Evolutionary conservation across 2,797 vertebrate species (phyloP).

Genomic region (Sciurus vulgaris): DNA sequence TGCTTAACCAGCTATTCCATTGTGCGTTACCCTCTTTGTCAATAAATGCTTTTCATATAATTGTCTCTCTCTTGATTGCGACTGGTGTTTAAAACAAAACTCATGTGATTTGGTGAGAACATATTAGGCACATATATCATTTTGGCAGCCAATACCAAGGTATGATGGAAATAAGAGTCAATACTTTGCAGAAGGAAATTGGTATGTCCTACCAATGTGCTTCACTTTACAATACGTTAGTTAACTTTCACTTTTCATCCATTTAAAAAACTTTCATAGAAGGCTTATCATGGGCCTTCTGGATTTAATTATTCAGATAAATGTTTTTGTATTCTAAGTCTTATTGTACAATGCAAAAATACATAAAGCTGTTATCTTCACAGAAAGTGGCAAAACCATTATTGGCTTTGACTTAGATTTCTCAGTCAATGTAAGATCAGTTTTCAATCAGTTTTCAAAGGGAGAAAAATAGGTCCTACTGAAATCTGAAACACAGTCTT

Average conservation of each 20-base stretch:
- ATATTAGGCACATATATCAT: constrained; percentile 63
- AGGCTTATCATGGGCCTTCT: neutral
- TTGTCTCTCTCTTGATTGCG: constrained; percentile 65
- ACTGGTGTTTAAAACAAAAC: constrained; percentile 64
- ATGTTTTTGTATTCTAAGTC: neutral
- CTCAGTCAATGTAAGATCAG: neutral
- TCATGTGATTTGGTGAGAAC: neutral
- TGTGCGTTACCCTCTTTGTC: constrained; percentile 50
- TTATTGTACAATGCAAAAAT: neutral
- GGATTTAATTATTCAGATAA: constrained; percentile 16
- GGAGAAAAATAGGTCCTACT: neutral
- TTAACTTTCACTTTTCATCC: neutral
- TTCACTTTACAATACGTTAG: neutral
- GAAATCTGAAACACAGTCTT: constrained; percentile 30
- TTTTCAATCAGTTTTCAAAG: constrained; percentile 10
- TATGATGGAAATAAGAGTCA: constrained; percentile 62
- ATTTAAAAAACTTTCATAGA: neutral
- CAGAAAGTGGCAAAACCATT: constrained; percentile 15
- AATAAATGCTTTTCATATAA: constrained; percentile 75
- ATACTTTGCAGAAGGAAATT: neutral
- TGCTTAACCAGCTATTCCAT: constrained; percentile 76
- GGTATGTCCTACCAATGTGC: neutral
- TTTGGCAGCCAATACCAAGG: constrained; percentile 66
- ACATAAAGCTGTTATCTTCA: neutral
- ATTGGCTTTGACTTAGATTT: neutral